phyloP scores from a whole-genome alignment of 2,113 vertebrate species.

The Chaenocephalus aceratus region DNA sequence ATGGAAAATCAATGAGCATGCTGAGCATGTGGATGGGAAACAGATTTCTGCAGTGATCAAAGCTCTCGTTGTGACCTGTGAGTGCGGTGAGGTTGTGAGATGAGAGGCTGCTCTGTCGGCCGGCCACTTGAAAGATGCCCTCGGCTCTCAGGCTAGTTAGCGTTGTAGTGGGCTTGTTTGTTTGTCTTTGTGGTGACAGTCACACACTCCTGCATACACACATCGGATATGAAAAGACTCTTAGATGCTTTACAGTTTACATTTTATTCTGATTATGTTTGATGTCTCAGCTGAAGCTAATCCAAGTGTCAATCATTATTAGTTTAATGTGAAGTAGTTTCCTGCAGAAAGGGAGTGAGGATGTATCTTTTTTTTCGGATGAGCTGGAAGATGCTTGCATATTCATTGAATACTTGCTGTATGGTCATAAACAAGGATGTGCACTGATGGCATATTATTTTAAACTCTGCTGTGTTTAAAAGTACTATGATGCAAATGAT shows the following conservation, averaged over 20 bases:
- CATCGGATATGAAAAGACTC: slow-evolving; percentile 42
- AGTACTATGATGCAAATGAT: background rate
- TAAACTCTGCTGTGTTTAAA: slow-evolving; percentile 16
- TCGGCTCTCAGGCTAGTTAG: slow-evolving; percentile 56
- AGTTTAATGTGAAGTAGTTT: background rate
- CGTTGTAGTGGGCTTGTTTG: slow-evolving; percentile 66
- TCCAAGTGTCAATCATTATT: slow-evolving; percentile 17
- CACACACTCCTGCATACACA: slow-evolving; percentile 11
- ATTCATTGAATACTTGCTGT: background rate
- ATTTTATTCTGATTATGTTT: slow-evolving; percentile 19
- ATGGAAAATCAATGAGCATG: slow-evolving; percentile 68
- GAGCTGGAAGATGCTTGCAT: slow-evolving; percentile 18
- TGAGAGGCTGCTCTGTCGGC: slow-evolving; percentile 67
- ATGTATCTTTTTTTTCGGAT: slow-evolving; percentile 23
- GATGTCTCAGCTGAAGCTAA: slow-evolving; percentile 25
- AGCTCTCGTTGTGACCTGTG: slow-evolving; percentile 68
- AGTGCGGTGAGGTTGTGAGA: slow-evolving; percentile 45
- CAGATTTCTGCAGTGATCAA: slow-evolving; percentile 69
- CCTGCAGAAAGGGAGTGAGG: slow-evolving; percentile 1
- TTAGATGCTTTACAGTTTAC: slow-evolving; percentile 26
- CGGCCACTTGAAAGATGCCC: slow-evolving; percentile 68
- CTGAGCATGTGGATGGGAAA: slow-evolving; percentile 66
- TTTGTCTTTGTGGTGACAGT: slow-evolving; percentile 61
- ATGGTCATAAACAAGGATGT: slow-evolving; percentile 6
- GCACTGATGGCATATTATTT: slow-evolving; percentile 20